Percentiles rank a stretch among this genome's conserved stretches.
phyloP scores from a whole-genome alignment of 2,888 invertebrate genomes.

The Tortrix viridana region DNA sequence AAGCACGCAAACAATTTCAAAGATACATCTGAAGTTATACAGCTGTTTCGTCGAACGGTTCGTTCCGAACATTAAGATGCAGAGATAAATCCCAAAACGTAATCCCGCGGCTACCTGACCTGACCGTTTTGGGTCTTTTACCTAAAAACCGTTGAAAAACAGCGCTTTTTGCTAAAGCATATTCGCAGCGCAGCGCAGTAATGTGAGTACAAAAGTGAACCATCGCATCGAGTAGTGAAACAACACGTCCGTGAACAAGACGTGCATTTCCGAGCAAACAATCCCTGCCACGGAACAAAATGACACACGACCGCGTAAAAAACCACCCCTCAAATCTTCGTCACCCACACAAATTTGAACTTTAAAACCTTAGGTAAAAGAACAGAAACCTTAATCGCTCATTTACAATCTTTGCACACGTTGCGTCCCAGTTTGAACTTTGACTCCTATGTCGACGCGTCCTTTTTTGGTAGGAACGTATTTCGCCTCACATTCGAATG shows the following conservation, averaged over 20 bases:
- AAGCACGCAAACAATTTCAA: too few species aligned
- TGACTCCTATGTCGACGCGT: constrained; percentile 58
- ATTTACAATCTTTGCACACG: constrained; percentile 42
- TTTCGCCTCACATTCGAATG: constrained; percentile 45
- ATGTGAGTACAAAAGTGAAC: constrained; percentile 19
- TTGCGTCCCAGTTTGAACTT: constrained; percentile 68
- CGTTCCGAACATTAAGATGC: background rate
- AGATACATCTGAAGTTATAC: too few species aligned
- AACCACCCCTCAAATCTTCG: constrained; percentile 49
- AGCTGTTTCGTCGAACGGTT: too few species aligned
- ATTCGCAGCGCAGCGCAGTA: constrained; percentile 1
- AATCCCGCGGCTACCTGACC: constrained; percentile 24
- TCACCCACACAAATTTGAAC: constrained; percentile 48
- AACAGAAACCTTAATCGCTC: constrained; percentile 44
- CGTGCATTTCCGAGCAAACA: constrained; percentile 55
- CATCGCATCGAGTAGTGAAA: constrained; percentile 39
- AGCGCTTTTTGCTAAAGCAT: constrained; percentile 17
- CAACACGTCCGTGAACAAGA: constrained; percentile 61
- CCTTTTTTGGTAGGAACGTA: constrained; percentile 54
- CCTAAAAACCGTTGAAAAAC: constrained; percentile 25
- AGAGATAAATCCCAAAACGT: background rate
- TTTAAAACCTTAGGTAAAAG: constrained; percentile 46
- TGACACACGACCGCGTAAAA: constrained; percentile 65
- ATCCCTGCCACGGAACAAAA: constrained; percentile 56
- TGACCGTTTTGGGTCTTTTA: constrained; percentile 21